A percentile compares a stretch with the other conserved stretches of the same genome.
Conservation (phyloP, 2,888 invertebrate genomes). For the Leptarthrus brevirostris region DNA sequence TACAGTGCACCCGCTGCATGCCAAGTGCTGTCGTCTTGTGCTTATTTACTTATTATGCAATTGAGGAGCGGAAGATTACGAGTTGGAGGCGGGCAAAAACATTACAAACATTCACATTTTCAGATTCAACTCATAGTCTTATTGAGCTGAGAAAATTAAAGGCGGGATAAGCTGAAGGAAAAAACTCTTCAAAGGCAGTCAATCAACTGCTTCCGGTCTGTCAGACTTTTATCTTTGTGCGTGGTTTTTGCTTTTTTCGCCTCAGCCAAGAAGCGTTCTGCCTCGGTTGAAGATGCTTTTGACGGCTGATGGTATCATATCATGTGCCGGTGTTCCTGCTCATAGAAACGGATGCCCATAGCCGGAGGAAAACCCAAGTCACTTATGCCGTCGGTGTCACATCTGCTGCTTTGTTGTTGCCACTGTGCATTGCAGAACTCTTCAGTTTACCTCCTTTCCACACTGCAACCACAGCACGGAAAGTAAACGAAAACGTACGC, state of each 20-base stretch:
- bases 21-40: background rate
- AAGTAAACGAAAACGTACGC: background rate
- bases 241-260: constrained; percentile 6
- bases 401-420: constrained; percentile 13
- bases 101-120: background rate
- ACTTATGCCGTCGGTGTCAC: background rate
- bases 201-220: constrained; percentile 54
- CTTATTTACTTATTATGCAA: constrained; percentile 4
- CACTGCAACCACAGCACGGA: background rate
- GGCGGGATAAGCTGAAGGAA: background rate
- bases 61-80: background rate
- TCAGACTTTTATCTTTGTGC: constrained; percentile 20
- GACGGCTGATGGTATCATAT: background rate
- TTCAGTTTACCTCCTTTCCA: background rate
- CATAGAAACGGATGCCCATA: background rate
- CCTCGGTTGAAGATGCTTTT: background rate
- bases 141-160: background rate
- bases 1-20: background rate
- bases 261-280: constrained; percentile 13
- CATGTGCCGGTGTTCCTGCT: no score
- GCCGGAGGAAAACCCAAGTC: constrained; percentile 1
- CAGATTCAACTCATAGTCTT: background rate
- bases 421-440: background rate
- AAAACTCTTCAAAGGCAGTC: constrained; percentile 50
- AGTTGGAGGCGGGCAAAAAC: background rate